phyloP scores from a whole-genome alignment of 2,113 vertebrate genomes.

The Rafetus swinhoei region DNA sequence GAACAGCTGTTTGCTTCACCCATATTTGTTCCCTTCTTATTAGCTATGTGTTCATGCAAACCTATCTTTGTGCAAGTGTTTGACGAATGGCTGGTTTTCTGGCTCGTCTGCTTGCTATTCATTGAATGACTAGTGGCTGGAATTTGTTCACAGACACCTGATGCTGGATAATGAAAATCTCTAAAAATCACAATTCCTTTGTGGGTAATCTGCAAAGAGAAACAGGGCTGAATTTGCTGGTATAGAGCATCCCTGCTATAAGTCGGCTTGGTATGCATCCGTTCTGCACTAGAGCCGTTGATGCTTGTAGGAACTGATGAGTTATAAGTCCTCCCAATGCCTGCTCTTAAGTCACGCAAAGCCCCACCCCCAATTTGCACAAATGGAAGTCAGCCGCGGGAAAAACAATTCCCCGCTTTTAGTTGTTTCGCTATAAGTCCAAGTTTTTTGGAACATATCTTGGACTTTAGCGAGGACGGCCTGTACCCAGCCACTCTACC shows the following conservation, averaged over 20 bases:
- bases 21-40: neutral
- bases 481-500: neutral
- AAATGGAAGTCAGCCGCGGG: too few relatives aligned
- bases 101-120: conserved; percentile 6
- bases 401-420: too few relatives aligned
- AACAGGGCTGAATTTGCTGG: neutral
- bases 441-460: too few relatives aligned
- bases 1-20: neutral
- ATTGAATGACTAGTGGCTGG: conserved; percentile 1
- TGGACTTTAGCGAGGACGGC: too few relatives aligned
- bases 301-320: too few relatives aligned
- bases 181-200: neutral
- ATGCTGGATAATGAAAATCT: conserved; percentile 17
- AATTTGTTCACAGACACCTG: neutral
- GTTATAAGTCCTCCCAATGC: too few relatives aligned
- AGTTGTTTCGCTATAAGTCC: too few relatives aligned
- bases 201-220: neutral
- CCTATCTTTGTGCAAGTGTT: neutral
- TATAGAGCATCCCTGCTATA: too few relatives aligned
- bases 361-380: too few relatives aligned
- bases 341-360: too few relatives aligned
- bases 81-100: conserved; percentile 22
- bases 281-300: too few relatives aligned
- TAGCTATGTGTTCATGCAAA: neutral
- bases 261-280: too few relatives aligned